A percentile compares a stretch with the other conserved stretches of the same genome.
Evolutionary conservation across 35 echinoderm and acorn worm species (phyloP).

Genomic region (Acanthaster planci): DNA sequence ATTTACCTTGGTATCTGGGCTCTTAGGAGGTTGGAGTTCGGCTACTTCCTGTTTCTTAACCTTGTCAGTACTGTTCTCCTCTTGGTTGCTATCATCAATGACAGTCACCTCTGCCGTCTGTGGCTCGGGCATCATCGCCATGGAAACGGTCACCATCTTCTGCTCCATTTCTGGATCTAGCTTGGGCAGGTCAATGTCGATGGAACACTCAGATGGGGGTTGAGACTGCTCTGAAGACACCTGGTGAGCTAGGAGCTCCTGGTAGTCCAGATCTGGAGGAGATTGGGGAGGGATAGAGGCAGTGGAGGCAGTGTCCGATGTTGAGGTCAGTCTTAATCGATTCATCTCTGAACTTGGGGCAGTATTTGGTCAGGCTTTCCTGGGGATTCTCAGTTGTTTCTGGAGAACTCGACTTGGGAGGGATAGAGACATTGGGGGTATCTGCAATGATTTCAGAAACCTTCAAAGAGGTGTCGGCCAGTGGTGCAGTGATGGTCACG

Average conservation of each 20-base stretch:
- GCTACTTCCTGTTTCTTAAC: background rate
- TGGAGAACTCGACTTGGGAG: background rate
- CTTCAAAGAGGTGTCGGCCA: background rate
- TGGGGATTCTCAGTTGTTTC: background rate
- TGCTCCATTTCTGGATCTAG: conserved; percentile 6
- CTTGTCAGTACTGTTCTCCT: conserved; percentile 19
- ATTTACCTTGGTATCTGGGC: no score
- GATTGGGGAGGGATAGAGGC: conserved; percentile 1
- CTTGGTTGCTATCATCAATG: conserved; percentile 12
- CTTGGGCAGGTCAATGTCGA: background rate
- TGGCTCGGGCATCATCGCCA: conserved; percentile 43
- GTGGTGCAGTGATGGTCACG: background rate
- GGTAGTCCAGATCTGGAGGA: conserved; percentile 4
- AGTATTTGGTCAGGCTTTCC: background rate
- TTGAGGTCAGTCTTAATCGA: background rate
- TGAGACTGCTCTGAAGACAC: conserved; percentile 1
- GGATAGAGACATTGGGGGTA: background rate
- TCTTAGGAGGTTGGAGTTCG: background rate
- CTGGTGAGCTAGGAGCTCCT: background rate
- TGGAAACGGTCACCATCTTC: conserved; percentile 25
- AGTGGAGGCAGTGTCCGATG: background rate
- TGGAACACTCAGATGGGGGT: background rate
- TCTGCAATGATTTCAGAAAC: background rate
- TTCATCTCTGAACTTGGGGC: background rate
- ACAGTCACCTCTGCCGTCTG: conserved; percentile 33